These are phyloP conservation scores for Drosophila atripex DNA, from an alignment of 2,888 invertebrate genomes.

Conservation along the genomic window DNA sequence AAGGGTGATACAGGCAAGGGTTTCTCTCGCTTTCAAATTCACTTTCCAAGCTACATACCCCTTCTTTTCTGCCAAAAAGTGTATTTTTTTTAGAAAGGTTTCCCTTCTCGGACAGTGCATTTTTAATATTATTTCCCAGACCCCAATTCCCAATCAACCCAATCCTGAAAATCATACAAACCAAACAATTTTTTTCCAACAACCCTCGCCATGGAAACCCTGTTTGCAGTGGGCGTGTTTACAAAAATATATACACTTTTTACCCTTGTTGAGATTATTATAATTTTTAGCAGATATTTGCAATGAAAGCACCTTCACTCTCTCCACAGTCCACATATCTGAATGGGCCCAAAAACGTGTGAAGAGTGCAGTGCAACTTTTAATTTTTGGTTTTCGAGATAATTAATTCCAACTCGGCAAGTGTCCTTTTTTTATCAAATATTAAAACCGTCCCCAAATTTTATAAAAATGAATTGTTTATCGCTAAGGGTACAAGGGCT, in stretches of 20 bases:
- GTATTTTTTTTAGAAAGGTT: constrained; percentile 43
- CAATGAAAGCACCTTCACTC: neutral
- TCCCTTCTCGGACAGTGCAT: constrained; percentile 83
- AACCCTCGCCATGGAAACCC: constrained; percentile 34
- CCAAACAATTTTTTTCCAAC: neutral
- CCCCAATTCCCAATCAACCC: constrained; percentile 28
- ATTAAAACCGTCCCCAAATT: constrained; percentile 1
- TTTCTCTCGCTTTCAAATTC: neutral
- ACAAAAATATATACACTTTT: constrained; percentile 26
- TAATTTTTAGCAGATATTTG: constrained; percentile 4
- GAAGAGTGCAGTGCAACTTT: neutral
- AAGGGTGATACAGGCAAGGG: neutral
- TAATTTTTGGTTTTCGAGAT: constrained; percentile 15
- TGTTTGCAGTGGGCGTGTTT: constrained; percentile 72
- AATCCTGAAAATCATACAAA: constrained; percentile 37
- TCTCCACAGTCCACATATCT: neutral
- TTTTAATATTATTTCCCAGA: constrained; percentile 80
- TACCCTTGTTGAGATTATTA: constrained; percentile 15
- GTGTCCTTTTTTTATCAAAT: constrained; percentile 1
- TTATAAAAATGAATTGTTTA: neutral
- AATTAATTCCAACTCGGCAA: neutral
- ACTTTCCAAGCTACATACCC: neutral
- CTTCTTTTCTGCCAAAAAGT: neutral
- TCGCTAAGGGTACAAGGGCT: neutral
- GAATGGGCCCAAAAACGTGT: neutral